Evolutionary conservation across 2,888 invertebrate species (phyloP), one percentile per base, ranked within the genome.

Genomic region (Pseudococcus longispinus): DNA sequence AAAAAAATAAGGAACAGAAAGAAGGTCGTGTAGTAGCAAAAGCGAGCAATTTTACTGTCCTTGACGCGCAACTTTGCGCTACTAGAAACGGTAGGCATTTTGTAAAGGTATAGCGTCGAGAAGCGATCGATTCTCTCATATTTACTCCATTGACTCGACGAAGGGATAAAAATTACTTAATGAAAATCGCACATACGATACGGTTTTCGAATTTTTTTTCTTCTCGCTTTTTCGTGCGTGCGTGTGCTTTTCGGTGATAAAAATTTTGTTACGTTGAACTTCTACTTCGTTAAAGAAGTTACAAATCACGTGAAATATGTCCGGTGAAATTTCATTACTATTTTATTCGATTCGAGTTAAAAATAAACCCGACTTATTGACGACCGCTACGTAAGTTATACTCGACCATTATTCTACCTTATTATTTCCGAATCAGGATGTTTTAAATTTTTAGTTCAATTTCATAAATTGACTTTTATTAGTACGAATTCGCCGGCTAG

Each of bases 391-490:
- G 77, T 80, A 42, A 80, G 42, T 80, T 37, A 9, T 74, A 37
- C 6, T 2, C 77, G 42, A 77, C 32, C 32, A 37, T 23, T 32
- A 26, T 37, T 77, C 37, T 32, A 77, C n/a, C 77, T 32, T 37
- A 37, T 77, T 77, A 77, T 77, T 77, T 32, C 37, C n/a, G 9
- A 77, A 26, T 77, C 37, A 77, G 37, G 32, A 77, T 77, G 77
- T 77, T 77, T 77, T 37, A 77, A 77, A 37, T 77, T 77, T 77
- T 77, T 37, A n/a, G 32, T 42, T 42, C 29, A 15, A 37, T 77
- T 20, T 80, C 20, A 60, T 60, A 42, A 80, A 80, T 80, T 80
- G 77, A 42, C 9, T 80, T 80, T 80, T 80, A 80, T 80, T 80
- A 42, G 20, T 20, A 80, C 20, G 29, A 80, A 80, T 80, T 80